Evolutionary conservation across 2,888 invertebrate species (phyloP).

Genomic region (Litoditis marina): DNA sequence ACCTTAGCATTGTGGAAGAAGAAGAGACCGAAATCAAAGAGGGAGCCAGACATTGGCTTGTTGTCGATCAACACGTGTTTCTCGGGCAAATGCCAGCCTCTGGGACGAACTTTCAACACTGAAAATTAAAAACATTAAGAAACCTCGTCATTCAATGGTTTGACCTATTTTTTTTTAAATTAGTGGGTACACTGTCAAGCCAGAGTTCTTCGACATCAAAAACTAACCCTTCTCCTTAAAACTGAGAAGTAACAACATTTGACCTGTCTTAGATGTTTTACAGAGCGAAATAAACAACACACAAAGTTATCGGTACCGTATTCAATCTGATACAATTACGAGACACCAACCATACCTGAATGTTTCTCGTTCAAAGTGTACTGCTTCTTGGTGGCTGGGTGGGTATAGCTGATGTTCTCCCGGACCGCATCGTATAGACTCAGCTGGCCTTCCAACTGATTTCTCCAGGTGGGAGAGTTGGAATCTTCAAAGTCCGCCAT

Average conservation of each 20-base stretch:
- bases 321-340: too few relatives aligned
- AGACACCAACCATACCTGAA: conserved; percentile 65
- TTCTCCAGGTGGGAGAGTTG: conserved; percentile 74
- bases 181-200: too few relatives aligned
- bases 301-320: too few relatives aligned
- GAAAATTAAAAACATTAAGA: conserved; percentile 11
- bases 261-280: background rate
- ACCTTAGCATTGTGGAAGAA: conserved; percentile 70
- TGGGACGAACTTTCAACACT: conserved; percentile 71
- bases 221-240: too few relatives aligned
- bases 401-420: conserved; percentile 62
- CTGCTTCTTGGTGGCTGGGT: conserved; percentile 58
- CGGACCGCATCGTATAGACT: conserved; percentile 69
- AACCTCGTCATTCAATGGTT: background rate
- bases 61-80: conserved; percentile 62
- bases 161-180: too few relatives aligned
- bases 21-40: conserved; percentile 73
- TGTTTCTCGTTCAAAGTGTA: conserved; percentile 63
- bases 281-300: too few relatives aligned
- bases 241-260: background rate
- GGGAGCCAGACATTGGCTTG: conserved; percentile 68
- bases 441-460: conserved; percentile 70
- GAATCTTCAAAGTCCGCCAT: conserved; percentile 68
- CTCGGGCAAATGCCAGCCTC: conserved; percentile 76
- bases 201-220: too few relatives aligned